Base-by-base conservation (phyloP, 2,888 invertebrate species). In the Azorinus chamasolen region DNA sequence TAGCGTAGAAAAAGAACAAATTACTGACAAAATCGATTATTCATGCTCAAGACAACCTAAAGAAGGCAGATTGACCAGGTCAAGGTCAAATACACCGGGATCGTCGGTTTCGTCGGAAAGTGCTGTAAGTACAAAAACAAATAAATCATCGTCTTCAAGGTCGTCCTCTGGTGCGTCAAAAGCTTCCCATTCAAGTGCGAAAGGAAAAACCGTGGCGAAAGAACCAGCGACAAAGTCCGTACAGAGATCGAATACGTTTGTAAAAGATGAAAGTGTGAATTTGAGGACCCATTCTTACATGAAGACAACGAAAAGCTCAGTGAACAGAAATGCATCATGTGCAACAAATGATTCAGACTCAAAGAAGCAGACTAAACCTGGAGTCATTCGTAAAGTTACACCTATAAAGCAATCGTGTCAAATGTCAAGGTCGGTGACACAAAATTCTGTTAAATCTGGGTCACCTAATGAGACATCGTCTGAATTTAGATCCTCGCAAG, bases 71-170 rank as follows among this genome's bases (percentile, higher is more conserved):
- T 8, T 45, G 45, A 5, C 45, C 3, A 4, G 62, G 50, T 63
- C 63, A 43, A 51, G 63, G 51, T 63, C 63, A n/a, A 18, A 41
- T 14, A 63, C 63, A 18, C 63, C 63, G 12, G 63, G 39, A 20
- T 62, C 50, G 24, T 62, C 63, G 14, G 53, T 51, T 12, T 63
- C 63, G n/a, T 63, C 63, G 0, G 63, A 63, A 2, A 45, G 63
- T 27, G 43, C 24, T 25, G 25, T 43, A 6, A 63, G 63, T 20
- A 41, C 20, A n/a, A 50, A 61, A n/a, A 43, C 57, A 14, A 24
- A 41, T 16, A 58, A 24, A 6, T 55, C 55, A 2, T 18, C 37
- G 32, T 32, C 32, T 32, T 32, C 32, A 32, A 32, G 32, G 32
- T 32, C 32, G 4, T 32, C 32, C 4, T 32, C 32, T 18, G 16